These are phyloP conservation scores for Pterobdella sp. DNA, from an alignment of 2,888 invertebrate genomes.

Conservation along the genomic window DNA sequence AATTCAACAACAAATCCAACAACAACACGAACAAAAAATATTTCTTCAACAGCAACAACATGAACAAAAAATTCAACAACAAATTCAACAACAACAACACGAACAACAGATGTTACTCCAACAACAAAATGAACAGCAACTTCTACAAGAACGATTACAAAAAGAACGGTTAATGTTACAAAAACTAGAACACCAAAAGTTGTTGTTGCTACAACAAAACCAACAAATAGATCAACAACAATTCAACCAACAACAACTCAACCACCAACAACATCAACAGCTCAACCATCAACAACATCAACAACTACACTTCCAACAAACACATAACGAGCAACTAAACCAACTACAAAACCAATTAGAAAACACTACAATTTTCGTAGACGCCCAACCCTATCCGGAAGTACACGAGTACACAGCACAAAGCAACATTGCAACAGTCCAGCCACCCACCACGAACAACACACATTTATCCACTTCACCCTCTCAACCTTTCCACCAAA, in stretches of 20 bases:
- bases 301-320: not conserved
- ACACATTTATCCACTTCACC: not conserved
- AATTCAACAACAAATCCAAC: not conserved
- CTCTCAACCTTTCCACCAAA: not conserved
- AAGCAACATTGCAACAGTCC: not conserved
- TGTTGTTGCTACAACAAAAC: not conserved
- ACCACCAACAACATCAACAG: not conserved
- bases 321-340: not conserved
- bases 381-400: not conserved
- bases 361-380: not conserved
- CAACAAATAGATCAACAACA: not conserved
- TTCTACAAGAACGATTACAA: not conserved
- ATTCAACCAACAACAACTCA: not conserved
- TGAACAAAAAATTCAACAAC: not conserved
- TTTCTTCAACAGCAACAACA: not conserved
- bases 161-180: not conserved
- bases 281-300: slow-evolving; percentile 3
- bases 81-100: not conserved
- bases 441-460: not conserved
- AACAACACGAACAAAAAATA: not conserved
- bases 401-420: not conserved
- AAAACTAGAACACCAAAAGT: not conserved
- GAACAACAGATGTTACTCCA: not conserved
- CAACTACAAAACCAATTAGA: not conserved
- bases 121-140: not conserved